Conservation (phyloP, 2,888 invertebrate species). For the Lysandra bellargus region DNA sequence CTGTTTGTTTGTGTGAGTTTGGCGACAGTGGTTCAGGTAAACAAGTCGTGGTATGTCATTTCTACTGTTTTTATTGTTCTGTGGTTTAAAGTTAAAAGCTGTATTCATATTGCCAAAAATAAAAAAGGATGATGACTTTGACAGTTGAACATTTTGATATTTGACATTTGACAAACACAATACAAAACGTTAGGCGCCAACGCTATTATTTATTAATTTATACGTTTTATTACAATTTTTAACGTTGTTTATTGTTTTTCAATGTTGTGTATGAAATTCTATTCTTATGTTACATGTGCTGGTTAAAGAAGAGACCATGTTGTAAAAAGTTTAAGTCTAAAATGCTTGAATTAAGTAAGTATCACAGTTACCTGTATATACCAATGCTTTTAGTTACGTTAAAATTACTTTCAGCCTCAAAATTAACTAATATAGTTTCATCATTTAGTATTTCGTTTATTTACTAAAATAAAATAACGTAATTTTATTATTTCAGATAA, state of each 20-base stretch:
- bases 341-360: not conserved
- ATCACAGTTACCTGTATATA: not conserved
- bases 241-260: not conserved
- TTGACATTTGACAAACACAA: not conserved
- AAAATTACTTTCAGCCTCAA: not conserved
- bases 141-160: not conserved
- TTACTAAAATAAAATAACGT: not conserved
- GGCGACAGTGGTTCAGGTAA: too few species aligned
- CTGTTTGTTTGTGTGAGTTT: too few species aligned
- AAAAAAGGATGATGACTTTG: not conserved
- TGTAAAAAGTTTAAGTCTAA: not conserved
- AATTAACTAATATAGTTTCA: not conserved
- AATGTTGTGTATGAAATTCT: not conserved
- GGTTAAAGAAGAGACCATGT: not conserved
- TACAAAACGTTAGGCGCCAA: conserved; percentile 23
- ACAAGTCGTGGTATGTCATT: too few species aligned
- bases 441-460: not conserved
- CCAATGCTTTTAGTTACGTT: not conserved
- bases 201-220: not conserved
- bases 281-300: not conserved
- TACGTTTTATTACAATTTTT: not conserved
- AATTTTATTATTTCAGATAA: conserved; percentile 22
- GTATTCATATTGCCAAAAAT: not conserved
- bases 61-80: too few species aligned
- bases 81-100: too few species aligned